Conservation (phyloP, 2,888 invertebrate species). For the Pristionchus exspectatus region DNA sequence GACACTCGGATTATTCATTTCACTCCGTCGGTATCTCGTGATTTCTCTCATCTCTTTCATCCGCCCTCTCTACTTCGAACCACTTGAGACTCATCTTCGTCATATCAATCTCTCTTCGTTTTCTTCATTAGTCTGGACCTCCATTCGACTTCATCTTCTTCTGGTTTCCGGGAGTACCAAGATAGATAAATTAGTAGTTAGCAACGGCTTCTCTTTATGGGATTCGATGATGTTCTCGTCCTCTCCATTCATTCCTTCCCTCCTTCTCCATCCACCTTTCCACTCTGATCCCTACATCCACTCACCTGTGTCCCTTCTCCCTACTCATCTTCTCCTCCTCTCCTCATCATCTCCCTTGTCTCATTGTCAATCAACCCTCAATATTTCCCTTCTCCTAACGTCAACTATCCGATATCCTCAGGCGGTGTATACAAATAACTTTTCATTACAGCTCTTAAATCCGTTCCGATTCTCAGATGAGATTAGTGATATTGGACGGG, state of each 20-base stretch:
- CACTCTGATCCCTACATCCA: conserved; percentile 28
- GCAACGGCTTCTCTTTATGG: background rate
- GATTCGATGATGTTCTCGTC: background rate
- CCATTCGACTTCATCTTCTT: background rate
- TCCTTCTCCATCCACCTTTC: background rate
- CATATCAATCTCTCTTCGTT: background rate
- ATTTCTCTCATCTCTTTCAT: background rate
- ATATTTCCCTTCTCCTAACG: conserved; percentile 55
- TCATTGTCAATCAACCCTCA: conserved; percentile 55
- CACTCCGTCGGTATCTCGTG: background rate
- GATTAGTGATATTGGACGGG: background rate
- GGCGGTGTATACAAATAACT: conserved; percentile 54
- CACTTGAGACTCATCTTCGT: background rate
- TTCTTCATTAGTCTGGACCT: background rate
- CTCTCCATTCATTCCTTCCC: background rate
- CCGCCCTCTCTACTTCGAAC: background rate
- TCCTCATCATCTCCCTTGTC: conserved; percentile 36
- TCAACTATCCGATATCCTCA: conserved; percentile 51
- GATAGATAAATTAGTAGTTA: background rate
- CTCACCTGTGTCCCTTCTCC: conserved; percentile 43
- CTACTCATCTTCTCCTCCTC: conserved; percentile 4
- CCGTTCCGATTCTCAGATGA: background rate
- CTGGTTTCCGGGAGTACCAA: background rate
- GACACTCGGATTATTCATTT: conserved; percentile 17
- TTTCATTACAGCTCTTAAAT: conserved; percentile 23